These are phyloP conservation scores for Danio tinwini DNA, from an alignment of 2,797 vertebrate genomes.

Conservation along the genomic window DNA sequence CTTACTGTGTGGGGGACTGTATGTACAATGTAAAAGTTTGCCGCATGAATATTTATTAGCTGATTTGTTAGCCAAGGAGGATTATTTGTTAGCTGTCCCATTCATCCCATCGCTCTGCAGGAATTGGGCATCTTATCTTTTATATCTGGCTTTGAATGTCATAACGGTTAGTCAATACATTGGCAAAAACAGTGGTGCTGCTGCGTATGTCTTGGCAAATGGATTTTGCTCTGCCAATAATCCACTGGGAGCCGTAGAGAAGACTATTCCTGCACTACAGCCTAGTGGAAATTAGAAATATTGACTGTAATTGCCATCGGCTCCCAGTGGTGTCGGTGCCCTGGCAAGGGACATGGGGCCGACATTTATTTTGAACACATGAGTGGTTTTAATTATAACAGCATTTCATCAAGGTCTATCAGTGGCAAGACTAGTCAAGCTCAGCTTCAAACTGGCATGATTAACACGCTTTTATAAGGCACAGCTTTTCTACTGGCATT, in stretches of 20 bases:
- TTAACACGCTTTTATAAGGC: constrained; percentile 22
- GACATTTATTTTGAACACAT: constrained; percentile 64
- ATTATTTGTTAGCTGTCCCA: not conserved
- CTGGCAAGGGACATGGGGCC: constrained; percentile 55
- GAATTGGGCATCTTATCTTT: not conserved
- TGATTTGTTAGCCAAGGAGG: not conserved
- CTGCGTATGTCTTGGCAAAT: constrained; percentile 50
- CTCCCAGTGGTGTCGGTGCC: constrained; percentile 47
- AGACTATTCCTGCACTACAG: constrained; percentile 59
- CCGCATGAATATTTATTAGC: constrained; percentile 6
- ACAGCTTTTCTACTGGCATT: not conserved
- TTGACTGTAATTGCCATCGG: constrained; percentile 61
- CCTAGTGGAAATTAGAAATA: constrained; percentile 58
- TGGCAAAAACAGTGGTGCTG: constrained; percentile 27
- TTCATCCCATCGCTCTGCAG: not conserved
- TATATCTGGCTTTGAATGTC: constrained; percentile 18
- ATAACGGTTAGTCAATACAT: constrained; percentile 20
- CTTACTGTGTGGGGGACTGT: not conserved
- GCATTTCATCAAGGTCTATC: constrained; percentile 65
- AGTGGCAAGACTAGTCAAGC: constrained; percentile 48
- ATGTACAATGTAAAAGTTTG: constrained; percentile 1
- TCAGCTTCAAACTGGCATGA: constrained; percentile 10
- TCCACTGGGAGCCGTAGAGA: constrained; percentile 55
- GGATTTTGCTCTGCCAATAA: constrained; percentile 49
- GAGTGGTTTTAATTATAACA: constrained; percentile 72